Evolutionary conservation across 2,888 invertebrate species (phyloP), one percentile per base, ranked within the genome.

Genomic region (Ichneumoninae sp.): DNA sequence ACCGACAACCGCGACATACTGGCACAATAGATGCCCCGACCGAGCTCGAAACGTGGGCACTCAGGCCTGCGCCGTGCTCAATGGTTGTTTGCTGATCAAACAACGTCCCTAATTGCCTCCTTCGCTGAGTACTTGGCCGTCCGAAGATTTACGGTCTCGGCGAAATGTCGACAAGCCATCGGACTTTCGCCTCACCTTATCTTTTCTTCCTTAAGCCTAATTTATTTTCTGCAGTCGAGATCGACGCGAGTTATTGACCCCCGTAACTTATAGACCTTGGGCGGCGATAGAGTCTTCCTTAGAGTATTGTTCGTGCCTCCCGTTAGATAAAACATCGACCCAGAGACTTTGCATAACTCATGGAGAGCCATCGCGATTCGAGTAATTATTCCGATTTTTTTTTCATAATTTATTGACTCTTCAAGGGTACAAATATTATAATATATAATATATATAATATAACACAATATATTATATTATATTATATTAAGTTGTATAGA

Each of bases 61-160:
- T 22, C 40, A 71, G 47, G 80, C 50, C 36, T 78, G 85, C 72
- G 81, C 82, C 69, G 82, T 80, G 57, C 83, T 86, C 82, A 80
- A 84, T 86, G 80, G 82, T 72, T 87, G 86, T 86, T 87, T 87
- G 87, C 84, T 71, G 79, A 76, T 84, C 86, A 87, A 87, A 87
- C 86, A 87, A 87, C 85, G 75, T 66, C 66, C 68, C 84, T 87
- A 87, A 87, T 87, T 87, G 86, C 82, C 84, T 74, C 77, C 70
- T 76, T 74, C 84, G 75, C 80, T 57, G 62, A 77, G 75, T 69
- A 78, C 71, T 75, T 74, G 62, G 40, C 85, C 62, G 65, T 76
- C 84, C 69, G 72, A 19, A n/a, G 69, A 62, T 72, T 66, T 66
- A 54, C 70, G 40, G 47, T 26, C 57, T 26, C 40, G 6, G 33